These are phyloP conservation scores for Cyanoliseus patagonus DNA, from an alignment of 2,113 vertebrate species.

Conservation along the genomic window DNA sequence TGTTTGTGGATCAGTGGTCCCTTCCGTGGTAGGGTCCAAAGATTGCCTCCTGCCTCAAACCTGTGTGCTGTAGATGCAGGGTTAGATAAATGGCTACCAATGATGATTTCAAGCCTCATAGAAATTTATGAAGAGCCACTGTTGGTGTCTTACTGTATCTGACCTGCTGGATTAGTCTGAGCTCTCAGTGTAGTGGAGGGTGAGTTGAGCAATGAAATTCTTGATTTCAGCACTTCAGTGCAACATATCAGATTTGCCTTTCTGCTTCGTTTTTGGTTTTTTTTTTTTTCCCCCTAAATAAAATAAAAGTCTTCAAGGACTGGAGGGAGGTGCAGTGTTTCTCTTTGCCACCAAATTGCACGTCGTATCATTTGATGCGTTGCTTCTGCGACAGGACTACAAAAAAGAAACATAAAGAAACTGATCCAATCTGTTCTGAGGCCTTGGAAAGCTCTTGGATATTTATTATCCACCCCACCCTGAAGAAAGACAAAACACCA, in stretches of 20 bases:
- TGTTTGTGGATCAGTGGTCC: background rate
- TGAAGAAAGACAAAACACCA: background rate
- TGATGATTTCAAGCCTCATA: background rate
- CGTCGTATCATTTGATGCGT: constrained; percentile 43
- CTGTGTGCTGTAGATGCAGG: background rate
- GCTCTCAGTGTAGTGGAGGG: background rate
- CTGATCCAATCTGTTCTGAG: constrained; percentile 47
- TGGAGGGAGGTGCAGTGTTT: constrained; percentile 31
- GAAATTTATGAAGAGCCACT: background rate
- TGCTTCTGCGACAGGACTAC: constrained; percentile 33
- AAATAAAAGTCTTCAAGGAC: constrained; percentile 38
- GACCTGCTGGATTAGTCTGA: background rate
- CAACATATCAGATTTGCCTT: background rate
- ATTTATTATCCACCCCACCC: constrained; percentile 26
- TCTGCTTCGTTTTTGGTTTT: background rate
- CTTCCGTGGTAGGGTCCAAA: background rate
- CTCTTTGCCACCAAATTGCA: constrained; percentile 26
- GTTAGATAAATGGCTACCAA: background rate
- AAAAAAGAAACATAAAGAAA: constrained; percentile 59
- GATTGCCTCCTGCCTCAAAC: background rate
- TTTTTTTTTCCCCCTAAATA: background rate
- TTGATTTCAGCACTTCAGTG: background rate
- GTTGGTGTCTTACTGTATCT: background rate
- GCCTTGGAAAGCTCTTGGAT: background rate
- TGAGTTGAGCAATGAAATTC: constrained; percentile 18